Conservation (phyloP, 2,113 vertebrate species). For the Odontophorus gujanensis region DNA sequence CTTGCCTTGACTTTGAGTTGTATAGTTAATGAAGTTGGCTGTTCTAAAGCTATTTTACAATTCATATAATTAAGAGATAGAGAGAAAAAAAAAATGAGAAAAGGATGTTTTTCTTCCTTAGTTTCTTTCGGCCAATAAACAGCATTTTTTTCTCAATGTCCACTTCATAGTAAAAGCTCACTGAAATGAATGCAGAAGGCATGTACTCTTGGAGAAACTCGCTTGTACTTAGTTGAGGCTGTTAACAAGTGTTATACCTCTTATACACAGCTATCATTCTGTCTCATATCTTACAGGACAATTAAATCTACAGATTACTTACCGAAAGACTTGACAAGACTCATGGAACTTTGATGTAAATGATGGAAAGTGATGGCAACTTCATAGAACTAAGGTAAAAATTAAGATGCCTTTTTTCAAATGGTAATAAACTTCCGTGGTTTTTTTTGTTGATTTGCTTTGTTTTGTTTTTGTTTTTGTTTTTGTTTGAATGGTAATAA, state of each 20-base stretch:
- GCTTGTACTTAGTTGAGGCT: not conserved
- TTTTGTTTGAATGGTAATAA: not conserved
- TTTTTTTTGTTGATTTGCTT: too few species aligned
- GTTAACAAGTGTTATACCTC: not conserved
- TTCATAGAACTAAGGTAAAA: fast-evolving
- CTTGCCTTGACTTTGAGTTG: not conserved
- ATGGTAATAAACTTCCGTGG: not conserved
- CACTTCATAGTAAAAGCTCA: not conserved
- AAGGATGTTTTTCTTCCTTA: not conserved
- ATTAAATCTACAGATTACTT: not conserved
- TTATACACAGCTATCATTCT: not conserved
- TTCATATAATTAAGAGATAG: not conserved
- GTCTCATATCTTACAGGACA: not conserved
- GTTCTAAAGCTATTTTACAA: not conserved
- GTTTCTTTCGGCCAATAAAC: not conserved
- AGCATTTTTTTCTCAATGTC: not conserved
- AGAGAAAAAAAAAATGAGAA: not conserved
- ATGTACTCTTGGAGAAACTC: not conserved
- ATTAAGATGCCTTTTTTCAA: not conserved
- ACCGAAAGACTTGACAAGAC: not conserved
- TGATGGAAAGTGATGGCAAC: not conserved
- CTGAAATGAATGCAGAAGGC: not conserved
- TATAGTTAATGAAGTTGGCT: not conserved
- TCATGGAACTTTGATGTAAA: not conserved
- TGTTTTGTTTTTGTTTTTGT: too few species aligned